phyloP scores from a whole-genome alignment of 2,797 vertebrate species.

The Simalia tracyae region DNA sequence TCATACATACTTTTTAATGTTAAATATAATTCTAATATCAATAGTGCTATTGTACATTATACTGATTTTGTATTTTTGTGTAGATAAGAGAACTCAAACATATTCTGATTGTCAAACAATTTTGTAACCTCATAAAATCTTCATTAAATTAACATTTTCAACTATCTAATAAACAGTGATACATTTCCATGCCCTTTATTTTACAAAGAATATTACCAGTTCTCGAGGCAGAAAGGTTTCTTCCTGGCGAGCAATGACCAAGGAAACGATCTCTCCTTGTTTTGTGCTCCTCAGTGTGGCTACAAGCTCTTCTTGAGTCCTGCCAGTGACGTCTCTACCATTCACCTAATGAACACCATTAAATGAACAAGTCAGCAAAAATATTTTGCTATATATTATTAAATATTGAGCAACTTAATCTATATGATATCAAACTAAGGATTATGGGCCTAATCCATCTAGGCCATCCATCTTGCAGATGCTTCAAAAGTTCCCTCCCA shows the following conservation, averaged over 20 bases:
- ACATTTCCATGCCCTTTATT: slow-evolving; percentile 2
- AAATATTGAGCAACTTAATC: background rate
- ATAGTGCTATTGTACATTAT: slow-evolving; percentile 17
- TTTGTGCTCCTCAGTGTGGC: slow-evolving; percentile 91
- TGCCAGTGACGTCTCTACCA: slow-evolving; percentile 85
- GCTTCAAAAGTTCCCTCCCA: background rate
- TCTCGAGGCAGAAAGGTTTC: slow-evolving; percentile 91
- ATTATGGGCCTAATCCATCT: background rate
- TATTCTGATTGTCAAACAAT: background rate
- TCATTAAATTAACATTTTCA: slow-evolving; percentile 17
- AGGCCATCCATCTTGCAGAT: background rate
- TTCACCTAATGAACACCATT: slow-evolving; percentile 81
- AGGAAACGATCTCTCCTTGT: slow-evolving; percentile 87
- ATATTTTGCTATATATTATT: background rate
- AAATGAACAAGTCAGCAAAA: background rate
- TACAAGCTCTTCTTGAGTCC: slow-evolving; percentile 93
- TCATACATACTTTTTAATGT: background rate
- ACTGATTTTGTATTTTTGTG: background rate
- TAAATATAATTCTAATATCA: slow-evolving; percentile 37
- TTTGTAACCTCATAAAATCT: background rate
- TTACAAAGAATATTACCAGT: slow-evolving; percentile 77
- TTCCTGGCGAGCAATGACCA: slow-evolving; percentile 88
- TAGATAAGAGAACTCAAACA: background rate
- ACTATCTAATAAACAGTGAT: background rate
- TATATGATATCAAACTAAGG: background rate